Conservation (phyloP, 2,113 vertebrate genomes). For the Falcunculus frontatus region DNA sequence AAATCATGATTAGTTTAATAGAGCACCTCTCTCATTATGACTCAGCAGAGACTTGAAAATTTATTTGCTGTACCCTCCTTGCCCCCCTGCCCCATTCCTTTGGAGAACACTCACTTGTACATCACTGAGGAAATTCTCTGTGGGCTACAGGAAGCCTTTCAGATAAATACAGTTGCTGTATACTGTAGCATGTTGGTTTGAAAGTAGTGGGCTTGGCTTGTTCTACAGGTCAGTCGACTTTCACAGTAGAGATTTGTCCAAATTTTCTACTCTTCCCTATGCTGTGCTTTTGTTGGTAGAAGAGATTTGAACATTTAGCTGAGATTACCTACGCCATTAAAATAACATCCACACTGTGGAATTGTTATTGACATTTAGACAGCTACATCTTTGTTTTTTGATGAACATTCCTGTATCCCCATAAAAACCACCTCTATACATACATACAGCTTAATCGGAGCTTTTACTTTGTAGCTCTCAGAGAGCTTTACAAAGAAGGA, state of each 20-base stretch:
- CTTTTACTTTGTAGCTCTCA: conserved; percentile 37
- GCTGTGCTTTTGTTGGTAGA: conserved; percentile 22
- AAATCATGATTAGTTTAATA: conserved; percentile 17
- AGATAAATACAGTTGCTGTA: neutral
- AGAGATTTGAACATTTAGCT: conserved; percentile 50
- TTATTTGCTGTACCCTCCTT: neutral
- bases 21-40: neutral
- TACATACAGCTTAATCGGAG: conserved; percentile 21
- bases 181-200: neutral
- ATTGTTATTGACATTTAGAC: conserved; percentile 48
- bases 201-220: neutral
- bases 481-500: conserved; percentile 28
- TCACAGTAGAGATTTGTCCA: conserved; percentile 2
- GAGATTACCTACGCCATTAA: conserved; percentile 26
- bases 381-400: conserved; percentile 41
- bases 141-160: neutral
- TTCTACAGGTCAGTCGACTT: neutral
- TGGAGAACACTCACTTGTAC: neutral
- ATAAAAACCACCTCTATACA: neutral
- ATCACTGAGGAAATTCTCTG: neutral
- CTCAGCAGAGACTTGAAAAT: neutral
- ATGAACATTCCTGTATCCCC: conserved; percentile 1
- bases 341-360: neutral
- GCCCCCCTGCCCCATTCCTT: neutral
- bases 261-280: neutral